phyloP scores from a whole-genome alignment of 1,140 invertebrate genomes.

The Episyrphus balteatus region DNA sequence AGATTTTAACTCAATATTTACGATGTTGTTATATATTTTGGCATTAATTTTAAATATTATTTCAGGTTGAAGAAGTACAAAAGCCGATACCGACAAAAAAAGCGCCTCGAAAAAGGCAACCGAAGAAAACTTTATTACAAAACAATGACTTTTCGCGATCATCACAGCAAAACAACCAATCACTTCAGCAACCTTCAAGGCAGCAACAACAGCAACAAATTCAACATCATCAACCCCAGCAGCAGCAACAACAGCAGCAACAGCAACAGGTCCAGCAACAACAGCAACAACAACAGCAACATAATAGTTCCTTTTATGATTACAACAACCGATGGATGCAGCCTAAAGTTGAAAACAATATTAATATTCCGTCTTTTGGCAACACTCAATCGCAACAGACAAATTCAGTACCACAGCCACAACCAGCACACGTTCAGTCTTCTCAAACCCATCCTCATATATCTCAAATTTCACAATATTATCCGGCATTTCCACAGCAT shows the following conservation, averaged over 20 bases:
- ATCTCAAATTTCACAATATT: constrained; percentile 28
- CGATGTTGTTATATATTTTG: no score
- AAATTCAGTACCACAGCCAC: constrained; percentile 29
- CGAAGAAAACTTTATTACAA: constrained; percentile 32
- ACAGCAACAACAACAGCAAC: constrained; percentile 17
- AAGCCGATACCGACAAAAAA: constrained; percentile 23
- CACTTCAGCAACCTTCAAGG: constrained; percentile 19
- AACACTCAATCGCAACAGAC: constrained; percentile 16
- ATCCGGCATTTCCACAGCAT: constrained; percentile 33
- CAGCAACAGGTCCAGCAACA: constrained; percentile 29
- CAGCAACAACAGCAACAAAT: constrained; percentile 16
- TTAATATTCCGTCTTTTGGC: constrained; percentile 4
- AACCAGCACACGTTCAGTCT: constrained; percentile 31
- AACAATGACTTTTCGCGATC: constrained; percentile 24
- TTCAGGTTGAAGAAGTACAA: constrained; percentile 23
- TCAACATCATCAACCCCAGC: constrained; percentile 19
- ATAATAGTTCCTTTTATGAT: neutral
- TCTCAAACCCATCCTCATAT: constrained; percentile 32
- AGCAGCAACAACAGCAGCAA: constrained; percentile 20
- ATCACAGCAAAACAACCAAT: constrained; percentile 22
- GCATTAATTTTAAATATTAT: neutral
- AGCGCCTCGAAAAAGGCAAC: constrained; percentile 31
- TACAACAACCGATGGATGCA: no score
- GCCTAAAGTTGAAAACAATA: no score
- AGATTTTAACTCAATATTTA: no score